Percentiles rank a stretch among this genome's conserved stretches.
Conservation (phyloP, 1,140 invertebrate genomes). For the Zophobas atratus region DNA sequence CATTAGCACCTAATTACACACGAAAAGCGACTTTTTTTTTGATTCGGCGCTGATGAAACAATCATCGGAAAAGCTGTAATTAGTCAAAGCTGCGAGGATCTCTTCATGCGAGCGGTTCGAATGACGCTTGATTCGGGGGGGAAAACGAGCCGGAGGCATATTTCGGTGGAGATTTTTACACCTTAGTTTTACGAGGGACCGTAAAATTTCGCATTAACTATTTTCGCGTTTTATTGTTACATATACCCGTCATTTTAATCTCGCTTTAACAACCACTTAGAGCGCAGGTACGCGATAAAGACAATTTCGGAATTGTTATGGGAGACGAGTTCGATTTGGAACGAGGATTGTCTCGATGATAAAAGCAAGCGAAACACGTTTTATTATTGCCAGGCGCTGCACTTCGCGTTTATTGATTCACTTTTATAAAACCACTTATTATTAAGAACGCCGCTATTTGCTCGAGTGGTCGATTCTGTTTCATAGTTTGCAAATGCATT, state of each 20-base stretch:
- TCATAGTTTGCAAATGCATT: too few relatives aligned
- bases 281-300: constrained; percentile 41
- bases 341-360: constrained; percentile 9
- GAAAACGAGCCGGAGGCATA: constrained; percentile 8
- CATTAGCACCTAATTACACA: constrained; percentile 31
- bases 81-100: constrained; percentile 1
- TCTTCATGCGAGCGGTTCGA: background rate
- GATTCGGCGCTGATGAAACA: constrained; percentile 4
- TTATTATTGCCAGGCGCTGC: background rate
- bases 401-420: constrained; percentile 8
- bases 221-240: constrained; percentile 38
- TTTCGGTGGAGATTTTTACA: constrained; percentile 37
- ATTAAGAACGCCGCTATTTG: background rate
- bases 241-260: constrained; percentile 40
- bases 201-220: constrained; percentile 38
- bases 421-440: background rate
- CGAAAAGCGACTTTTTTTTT: background rate
- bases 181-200: constrained; percentile 10
- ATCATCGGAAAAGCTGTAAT: constrained; percentile 4
- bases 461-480: too few relatives aligned
- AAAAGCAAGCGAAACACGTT: background rate
- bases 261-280: constrained; percentile 32
- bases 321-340: constrained; percentile 18
- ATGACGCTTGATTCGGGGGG: background rate
- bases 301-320: constrained; percentile 34